Base-by-base conservation (phyloP, 2,888 invertebrate species). In the Ditula angustiorana region DNA sequence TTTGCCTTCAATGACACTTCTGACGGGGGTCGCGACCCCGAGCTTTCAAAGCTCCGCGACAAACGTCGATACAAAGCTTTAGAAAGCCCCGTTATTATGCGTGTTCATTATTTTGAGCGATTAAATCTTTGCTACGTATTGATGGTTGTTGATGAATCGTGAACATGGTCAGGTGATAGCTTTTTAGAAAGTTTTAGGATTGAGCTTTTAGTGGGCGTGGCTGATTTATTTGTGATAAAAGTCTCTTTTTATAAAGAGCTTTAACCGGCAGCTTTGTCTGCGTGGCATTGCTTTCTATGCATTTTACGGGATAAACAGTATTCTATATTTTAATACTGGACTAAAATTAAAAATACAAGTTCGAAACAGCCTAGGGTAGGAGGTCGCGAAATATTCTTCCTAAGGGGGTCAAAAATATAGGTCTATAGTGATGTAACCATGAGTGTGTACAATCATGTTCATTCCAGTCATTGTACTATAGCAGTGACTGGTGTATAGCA, bases 81-180 rank as follows among this genome's bases (percentile, higher is more conserved):
- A 46, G 46, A 46, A 46, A 46, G 46, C 23, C n/a, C 46, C 2
- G n/a, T n/a, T 21, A 23, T 46, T 46, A 24, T 46, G n/a, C 46
- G 46, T n/a, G 23, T 23, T 46, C 46, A n/a, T 46, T 46, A 46
- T 46, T 46, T 23, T 0, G 46, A 11, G 33, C 46, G 46, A 46
- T 46, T 46, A 46, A 46, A 46, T 46, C 46, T 23, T 46, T 46
- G 23, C 13, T 35, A 1, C 13, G 33, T 11, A 33, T 33, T n/a
- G 24, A 49, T 26, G 5, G 16, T 26, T 13, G 16, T 26, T 13
- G 47, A 49, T 49, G 47, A 49, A 26, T 8, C 26, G 26, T 13
- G 47, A 49, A 26, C 41, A 41, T 19, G 19, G 8, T 26, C 7
- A 26, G 26, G 41, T 13, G 33, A 33, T 33, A n/a, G 33, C n/a